Percentiles rank a stretch among this genome's conserved stretches.
phyloP scores from a whole-genome alignment of 2,113 vertebrate species.

The Sialia sialis region DNA sequence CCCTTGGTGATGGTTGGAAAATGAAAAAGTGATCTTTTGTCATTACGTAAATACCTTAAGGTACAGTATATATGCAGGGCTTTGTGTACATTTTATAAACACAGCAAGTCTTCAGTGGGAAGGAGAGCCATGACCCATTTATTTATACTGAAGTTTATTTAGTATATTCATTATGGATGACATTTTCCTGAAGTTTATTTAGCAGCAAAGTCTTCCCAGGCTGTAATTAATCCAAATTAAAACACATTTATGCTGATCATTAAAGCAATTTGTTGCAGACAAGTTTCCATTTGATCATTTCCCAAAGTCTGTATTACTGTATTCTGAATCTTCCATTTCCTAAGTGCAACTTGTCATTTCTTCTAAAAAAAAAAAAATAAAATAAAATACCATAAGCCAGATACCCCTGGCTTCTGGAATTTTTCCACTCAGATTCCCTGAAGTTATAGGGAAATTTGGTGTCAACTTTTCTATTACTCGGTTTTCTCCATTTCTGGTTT shows the following conservation, averaged over 20 bases:
- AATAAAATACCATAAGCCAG: background rate
- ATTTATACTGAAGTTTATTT: constrained; percentile 34
- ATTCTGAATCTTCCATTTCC: constrained; percentile 5
- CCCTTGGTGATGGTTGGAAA: constrained; percentile 57
- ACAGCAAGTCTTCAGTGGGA: constrained; percentile 24
- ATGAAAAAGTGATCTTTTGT: constrained; percentile 58
- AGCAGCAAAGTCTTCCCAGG: constrained; percentile 30
- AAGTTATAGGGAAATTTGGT: background rate
- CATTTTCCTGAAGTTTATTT: constrained; percentile 55
- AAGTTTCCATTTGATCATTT: constrained; percentile 54
- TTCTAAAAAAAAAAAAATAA: background rate
- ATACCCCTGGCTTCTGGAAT: background rate
- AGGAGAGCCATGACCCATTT: background rate
- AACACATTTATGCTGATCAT: constrained; percentile 45
- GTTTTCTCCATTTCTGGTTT: background rate
- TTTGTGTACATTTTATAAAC: constrained; percentile 54
- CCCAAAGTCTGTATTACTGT: background rate
- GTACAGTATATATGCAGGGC: constrained; percentile 12
- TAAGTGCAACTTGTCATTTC: background rate
- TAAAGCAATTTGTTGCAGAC: constrained; percentile 51
- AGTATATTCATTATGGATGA: constrained; percentile 33
- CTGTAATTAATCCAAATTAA: constrained; percentile 64
- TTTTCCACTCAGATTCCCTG: background rate
- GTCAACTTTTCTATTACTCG: background rate
- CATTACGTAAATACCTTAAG: constrained; percentile 30